Conservation (phyloP, 37 sponge, comb jelly and placozoan genomes). For the Dysidea cf. avara region DNA sequence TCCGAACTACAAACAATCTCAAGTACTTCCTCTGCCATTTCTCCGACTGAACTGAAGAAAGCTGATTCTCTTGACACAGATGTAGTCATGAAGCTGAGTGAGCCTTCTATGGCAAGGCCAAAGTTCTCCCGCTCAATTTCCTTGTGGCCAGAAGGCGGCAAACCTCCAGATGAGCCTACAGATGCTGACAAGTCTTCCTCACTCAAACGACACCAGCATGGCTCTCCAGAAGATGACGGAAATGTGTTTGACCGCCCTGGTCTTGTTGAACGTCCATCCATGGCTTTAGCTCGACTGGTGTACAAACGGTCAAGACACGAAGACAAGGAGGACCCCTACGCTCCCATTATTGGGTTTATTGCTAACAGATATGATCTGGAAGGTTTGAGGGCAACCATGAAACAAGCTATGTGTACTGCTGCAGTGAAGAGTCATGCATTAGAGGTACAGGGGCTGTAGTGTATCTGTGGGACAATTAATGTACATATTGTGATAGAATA, state of each 20-base stretch:
- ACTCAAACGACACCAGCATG: background rate
- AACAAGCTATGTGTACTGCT: slow-evolving; percentile 71
- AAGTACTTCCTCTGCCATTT: no score
- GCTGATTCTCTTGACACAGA: no score
- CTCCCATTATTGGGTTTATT: slow-evolving; percentile 56
- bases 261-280: slow-evolving; percentile 47
- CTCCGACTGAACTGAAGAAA: no score
- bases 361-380: slow-evolving; percentile 70
- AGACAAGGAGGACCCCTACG: slow-evolving; percentile 57
- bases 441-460: slow-evolving; percentile 55
- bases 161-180: background rate
- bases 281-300: slow-evolving; percentile 58
- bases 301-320: slow-evolving; percentile 62
- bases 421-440: slow-evolving; percentile 64
- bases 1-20: no score
- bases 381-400: slow-evolving; percentile 75
- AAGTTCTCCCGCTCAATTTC: background rate
- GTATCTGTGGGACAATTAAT: background rate
- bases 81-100: no score
- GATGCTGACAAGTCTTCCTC: background rate
- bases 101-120: no score
- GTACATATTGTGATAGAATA: background rate
- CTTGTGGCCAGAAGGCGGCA: background rate
- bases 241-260: background rate
- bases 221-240: background rate